Evolutionary conservation across 2,888 invertebrate species (phyloP).

Genomic region (Cactoblastis cactorum): DNA sequence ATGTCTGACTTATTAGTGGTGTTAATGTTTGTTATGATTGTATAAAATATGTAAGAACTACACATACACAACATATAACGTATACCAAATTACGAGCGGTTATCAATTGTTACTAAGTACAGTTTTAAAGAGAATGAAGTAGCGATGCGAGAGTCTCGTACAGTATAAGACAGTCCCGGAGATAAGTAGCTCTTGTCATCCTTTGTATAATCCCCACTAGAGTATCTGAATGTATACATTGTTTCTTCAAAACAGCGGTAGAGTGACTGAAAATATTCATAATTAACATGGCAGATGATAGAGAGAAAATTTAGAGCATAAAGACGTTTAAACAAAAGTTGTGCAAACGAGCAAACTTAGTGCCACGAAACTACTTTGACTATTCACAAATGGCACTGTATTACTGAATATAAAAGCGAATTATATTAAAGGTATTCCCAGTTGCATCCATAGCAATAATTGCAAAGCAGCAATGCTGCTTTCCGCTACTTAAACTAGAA

Average conservation of each 20-base stretch:
- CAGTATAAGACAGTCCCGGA: not conserved
- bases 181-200: slow-evolving; percentile 1
- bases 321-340: slow-evolving; percentile 16
- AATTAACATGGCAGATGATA: slow-evolving; percentile 13
- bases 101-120: slow-evolving; percentile 11
- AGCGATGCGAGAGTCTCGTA: slow-evolving; percentile 29
- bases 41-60: not conserved
- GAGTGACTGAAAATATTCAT: slow-evolving; percentile 15
- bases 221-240: slow-evolving; percentile 14
- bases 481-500: too few relatives aligned
- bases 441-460: not conserved
- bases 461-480: too few relatives aligned
- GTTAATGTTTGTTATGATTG: slow-evolving; percentile 2
- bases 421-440: not conserved
- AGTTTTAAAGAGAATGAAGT: slow-evolving; percentile 28
- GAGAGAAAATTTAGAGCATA: slow-evolving; percentile 16
- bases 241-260: slow-evolving; percentile 5
- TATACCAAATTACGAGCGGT: slow-evolving; percentile 8
- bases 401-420: not conserved
- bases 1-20: too few relatives aligned
- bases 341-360: slow-evolving; percentile 14
- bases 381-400: not conserved
- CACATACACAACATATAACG: slow-evolving; percentile 9
- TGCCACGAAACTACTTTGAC: slow-evolving; percentile 2
- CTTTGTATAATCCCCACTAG: slow-evolving; percentile 2